phyloP scores from a whole-genome alignment of 1,140 invertebrate genomes.

The Anoplophora glabripennis region DNA sequence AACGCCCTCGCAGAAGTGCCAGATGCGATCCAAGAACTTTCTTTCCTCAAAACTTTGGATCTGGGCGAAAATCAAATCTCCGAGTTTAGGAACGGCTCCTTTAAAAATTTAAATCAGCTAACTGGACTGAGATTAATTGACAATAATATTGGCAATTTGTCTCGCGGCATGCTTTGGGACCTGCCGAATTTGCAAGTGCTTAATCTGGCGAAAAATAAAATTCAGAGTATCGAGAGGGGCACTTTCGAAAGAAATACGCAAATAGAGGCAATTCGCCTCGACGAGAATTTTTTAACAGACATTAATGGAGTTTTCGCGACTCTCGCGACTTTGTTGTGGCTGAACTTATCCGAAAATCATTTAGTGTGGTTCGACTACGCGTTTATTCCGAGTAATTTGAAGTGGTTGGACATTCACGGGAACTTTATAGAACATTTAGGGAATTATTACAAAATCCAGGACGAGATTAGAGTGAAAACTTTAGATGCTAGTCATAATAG shows the following conservation, averaged over 20 bases:
- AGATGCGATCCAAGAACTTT: constrained; percentile 74
- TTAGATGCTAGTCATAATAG: constrained; percentile 85
- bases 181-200: constrained; percentile 77
- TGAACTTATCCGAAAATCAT: constrained; percentile 89
- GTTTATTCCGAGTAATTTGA: constrained; percentile 80
- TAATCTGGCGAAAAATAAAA: constrained; percentile 84
- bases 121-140: constrained; percentile 81
- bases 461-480: constrained; percentile 76
- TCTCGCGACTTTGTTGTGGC: constrained; percentile 73
- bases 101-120: constrained; percentile 78
- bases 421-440: constrained; percentile 82
- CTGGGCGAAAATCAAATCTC: constrained; percentile 83
- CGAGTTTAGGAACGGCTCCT: constrained; percentile 75
- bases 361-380: constrained; percentile 89
- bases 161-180: constrained; percentile 81
- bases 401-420: constrained; percentile 86
- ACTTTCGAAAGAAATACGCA: constrained; percentile 76
- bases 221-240: constrained; percentile 76
- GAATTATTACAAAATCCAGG: constrained; percentile 81
- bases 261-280: constrained; percentile 79
- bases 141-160: constrained; percentile 82
- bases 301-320: constrained; percentile 84
- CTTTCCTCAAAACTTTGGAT: constrained; percentile 81
- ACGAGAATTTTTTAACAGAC: constrained; percentile 81
- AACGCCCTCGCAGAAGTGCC: constrained; percentile 81